Base-by-base conservation (phyloP, 2,888 invertebrate genomes). In the Pseudolycoriella hygida region DNA sequence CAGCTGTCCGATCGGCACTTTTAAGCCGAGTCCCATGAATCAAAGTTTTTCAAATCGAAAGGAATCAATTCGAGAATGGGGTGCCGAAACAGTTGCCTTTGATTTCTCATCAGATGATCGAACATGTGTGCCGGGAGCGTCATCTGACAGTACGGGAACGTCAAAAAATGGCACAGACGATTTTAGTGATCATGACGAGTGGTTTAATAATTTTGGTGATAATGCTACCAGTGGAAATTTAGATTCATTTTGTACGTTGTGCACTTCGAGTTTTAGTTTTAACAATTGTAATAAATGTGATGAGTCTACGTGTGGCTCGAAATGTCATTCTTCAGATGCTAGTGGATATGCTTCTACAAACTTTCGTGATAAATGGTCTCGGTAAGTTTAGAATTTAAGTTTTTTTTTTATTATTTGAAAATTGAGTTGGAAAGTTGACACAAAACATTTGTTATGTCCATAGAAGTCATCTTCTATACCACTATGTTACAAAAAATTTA, bases 191-290 rank as follows among this genome's bases (percentile, higher is more conserved):
- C 37, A 37, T 19, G 43, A 46, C 48, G 53, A 47, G 41, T 46
- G 42, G 17, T 11, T 40, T 3, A 25, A 37, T n/a, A 20, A 31
- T 25, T 37, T 44, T 17, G 43, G 46, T 34, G 44, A 32, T 37
- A 38, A 40, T 20, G 34, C 19, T 3, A 14, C 31, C n/a, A 44
- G 17, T 4, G 17, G 17, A 1, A 30, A 32, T 20, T 38, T 40
- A 42, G 62, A 62, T 50, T 64, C 64, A 4, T 64, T 63, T 49
- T 65, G 64, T 46, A 64, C 64, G 1, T 50, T 64, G 3, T 65
- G 64, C 52, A 65, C 64, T 5, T 65, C 64, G 8, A 60, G 63
- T n/a, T 65, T 65, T 49, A 64, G 64, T 50, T 65, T 62, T 47
- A 63, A 60, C 40, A 60, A 61, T 45, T 63, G 61, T 48, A 59